Percentiles rank a stretch among this genome's conserved stretches.
These are phyloP conservation scores for Pterois miles DNA, from an alignment of 2,797 vertebrate genomes.

Conservation along the genomic window DNA sequence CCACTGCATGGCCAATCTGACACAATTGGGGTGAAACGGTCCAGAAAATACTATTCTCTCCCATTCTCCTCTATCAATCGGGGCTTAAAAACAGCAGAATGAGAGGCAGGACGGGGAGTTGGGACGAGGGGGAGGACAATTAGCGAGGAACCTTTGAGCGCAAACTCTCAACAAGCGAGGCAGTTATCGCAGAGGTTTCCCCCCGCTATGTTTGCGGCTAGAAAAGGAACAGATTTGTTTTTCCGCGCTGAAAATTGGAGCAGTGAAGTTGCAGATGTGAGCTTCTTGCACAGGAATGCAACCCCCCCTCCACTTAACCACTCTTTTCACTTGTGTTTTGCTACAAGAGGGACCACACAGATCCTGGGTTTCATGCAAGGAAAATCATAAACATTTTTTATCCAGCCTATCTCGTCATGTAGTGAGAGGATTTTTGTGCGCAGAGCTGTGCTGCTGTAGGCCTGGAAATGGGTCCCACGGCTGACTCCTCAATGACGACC, in stretches of 20 bases:
- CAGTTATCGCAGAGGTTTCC: conserved; percentile 49
- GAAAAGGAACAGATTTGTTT: conserved; percentile 72
- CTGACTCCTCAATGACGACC: conserved; percentile 73
- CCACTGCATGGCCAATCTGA: conserved; percentile 79
- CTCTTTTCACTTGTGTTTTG: conserved; percentile 34
- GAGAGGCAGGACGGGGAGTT: conserved; percentile 45
- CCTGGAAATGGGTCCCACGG: conserved; percentile 71
- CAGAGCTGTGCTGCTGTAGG: conserved; percentile 54
- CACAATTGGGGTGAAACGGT: conserved; percentile 88
- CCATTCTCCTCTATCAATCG: conserved; percentile 79
- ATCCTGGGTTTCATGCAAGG: conserved; percentile 55
- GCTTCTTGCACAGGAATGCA: conserved; percentile 70
- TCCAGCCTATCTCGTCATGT: conserved; percentile 60
- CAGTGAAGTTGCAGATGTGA: conserved; percentile 75
- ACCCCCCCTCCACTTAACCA: background rate
- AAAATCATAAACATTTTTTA: conserved; percentile 69
- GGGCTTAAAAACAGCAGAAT: conserved; percentile 74
- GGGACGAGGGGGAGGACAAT: conserved; percentile 46
- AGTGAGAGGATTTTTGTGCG: conserved; percentile 48
- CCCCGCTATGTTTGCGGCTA: conserved; percentile 27
- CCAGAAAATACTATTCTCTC: conserved; percentile 88
- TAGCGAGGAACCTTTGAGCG: conserved; percentile 54
- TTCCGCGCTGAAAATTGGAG: conserved; percentile 51
- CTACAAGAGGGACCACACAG: conserved; percentile 73
- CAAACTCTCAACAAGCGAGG: conserved; percentile 34